These are phyloP conservation scores for Amphiprion percula DNA, from an alignment of 2,113 vertebrate species.

Conservation along the genomic window DNA sequence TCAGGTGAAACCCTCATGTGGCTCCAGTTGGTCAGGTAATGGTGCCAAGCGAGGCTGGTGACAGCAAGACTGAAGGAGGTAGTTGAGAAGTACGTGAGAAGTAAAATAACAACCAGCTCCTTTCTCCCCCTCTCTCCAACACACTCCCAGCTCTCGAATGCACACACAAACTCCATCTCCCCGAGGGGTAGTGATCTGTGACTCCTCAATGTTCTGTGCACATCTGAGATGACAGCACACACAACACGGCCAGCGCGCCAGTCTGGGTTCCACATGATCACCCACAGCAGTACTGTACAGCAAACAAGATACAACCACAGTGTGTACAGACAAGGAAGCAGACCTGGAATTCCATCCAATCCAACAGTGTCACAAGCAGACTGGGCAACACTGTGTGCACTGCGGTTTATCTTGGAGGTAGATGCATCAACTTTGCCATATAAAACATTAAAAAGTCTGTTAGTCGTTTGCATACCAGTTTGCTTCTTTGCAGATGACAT, in stretches of 20 bases:
- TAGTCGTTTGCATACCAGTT: not conserved
- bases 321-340: conserved; percentile 52
- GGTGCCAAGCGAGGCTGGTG: conserved; percentile 41
- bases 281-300: conserved; percentile 60
- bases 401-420: not conserved
- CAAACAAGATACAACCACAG: conserved; percentile 60
- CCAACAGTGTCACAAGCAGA: conserved; percentile 7
- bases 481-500: conserved; percentile 3
- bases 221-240: conserved; percentile 76
- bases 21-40: conserved; percentile 39
- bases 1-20: conserved; percentile 12
- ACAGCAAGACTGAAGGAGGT: conserved; percentile 58
- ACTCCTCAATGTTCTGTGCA: conserved; percentile 74
- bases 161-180: conserved; percentile 63
- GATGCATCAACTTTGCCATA: not conserved
- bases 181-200: conserved; percentile 74
- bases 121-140: conserved; percentile 3
- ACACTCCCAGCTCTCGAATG: conserved; percentile 25
- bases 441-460: not conserved
- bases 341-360: conserved; percentile 36
- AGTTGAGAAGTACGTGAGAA: conserved; percentile 45
- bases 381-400: not conserved
- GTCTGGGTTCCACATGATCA: conserved; percentile 74
- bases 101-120: conserved; percentile 62
- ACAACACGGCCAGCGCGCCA: conserved; percentile 66